phyloP scores from a whole-genome alignment of 2,888 invertebrate species.

The Timema cristinae region DNA sequence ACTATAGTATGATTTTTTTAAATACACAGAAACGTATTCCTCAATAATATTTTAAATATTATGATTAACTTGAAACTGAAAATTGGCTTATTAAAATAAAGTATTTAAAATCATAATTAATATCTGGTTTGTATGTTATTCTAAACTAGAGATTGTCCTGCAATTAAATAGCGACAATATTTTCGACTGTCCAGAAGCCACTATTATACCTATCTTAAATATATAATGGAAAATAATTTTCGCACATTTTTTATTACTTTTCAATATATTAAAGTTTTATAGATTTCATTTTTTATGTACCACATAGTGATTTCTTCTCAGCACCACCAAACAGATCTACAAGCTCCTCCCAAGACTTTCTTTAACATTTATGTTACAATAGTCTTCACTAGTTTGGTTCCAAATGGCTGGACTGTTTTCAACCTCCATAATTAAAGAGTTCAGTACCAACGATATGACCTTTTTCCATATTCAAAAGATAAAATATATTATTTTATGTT shows the following conservation, averaged over 20 bases:
- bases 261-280: neutral
- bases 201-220: neutral
- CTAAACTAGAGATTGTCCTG: neutral
- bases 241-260: neutral
- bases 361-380: neutral
- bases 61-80: neutral
- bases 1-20: neutral
- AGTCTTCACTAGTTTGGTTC: neutral
- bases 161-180: neutral
- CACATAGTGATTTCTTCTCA: neutral
- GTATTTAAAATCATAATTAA: neutral
- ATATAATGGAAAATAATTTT: neutral
- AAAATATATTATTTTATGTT: no score
- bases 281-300: neutral
- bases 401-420: neutral
- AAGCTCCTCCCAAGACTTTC: neutral
- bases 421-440: neutral
- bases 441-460: no score
- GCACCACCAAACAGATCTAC: neutral
- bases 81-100: neutral
- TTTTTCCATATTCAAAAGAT: no score
- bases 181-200: neutral
- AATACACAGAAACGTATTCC: neutral
- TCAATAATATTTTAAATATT: neutral
- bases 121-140: neutral